Evolutionary conservation across 1,140 invertebrate species (phyloP), one percentile per base, ranked within the genome.

Genomic region (Macrobrachium rosenbergii): DNA sequence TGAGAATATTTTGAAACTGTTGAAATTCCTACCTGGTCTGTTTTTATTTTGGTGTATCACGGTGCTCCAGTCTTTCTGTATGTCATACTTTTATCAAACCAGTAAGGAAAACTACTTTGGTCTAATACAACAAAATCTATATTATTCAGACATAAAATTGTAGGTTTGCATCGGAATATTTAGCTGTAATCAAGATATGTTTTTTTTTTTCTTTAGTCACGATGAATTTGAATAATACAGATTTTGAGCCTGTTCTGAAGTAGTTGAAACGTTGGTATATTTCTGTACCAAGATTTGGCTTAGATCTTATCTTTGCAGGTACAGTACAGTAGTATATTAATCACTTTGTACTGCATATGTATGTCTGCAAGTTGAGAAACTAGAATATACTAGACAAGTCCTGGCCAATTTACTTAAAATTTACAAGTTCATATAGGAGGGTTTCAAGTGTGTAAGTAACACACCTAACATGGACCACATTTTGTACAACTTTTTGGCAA

Each of bases 401-500:
- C 78, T 87, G 37, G 85, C 85, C 78, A 58, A 81, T 16, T 82
- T 64, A 62, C 80, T 58, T 75, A 82, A 87, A 67, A 75, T 80
- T 80, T 83, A 21, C 67, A 81, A 81, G 81, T 87, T 82, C 85
- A 81, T 82, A 82, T 64, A 81, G 23, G 52, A 80, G 79, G 78
- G 67, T 82, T 87, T 76, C 75, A 45, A 87, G 81, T 81, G 85
- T 81, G 85, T 81, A 81, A 81, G 78, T 87, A 87, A 87, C 78
- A 79, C 81, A 87, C 78, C 78, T 81, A 87, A 69, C 85, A 87
- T 60, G 85, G 85, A 87, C 85, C 85, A 87, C 85, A 87, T 87
- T 87, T 87, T 87, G 85, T 87, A 87, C 85, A 87, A 87, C 85
- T 58, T 87, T 79, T 87, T 80, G 85, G 85, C 85, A 87, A 87